phyloP scores from a whole-genome alignment of 2,797 vertebrate genomes.

The Oryzias dopingdopingensis region DNA sequence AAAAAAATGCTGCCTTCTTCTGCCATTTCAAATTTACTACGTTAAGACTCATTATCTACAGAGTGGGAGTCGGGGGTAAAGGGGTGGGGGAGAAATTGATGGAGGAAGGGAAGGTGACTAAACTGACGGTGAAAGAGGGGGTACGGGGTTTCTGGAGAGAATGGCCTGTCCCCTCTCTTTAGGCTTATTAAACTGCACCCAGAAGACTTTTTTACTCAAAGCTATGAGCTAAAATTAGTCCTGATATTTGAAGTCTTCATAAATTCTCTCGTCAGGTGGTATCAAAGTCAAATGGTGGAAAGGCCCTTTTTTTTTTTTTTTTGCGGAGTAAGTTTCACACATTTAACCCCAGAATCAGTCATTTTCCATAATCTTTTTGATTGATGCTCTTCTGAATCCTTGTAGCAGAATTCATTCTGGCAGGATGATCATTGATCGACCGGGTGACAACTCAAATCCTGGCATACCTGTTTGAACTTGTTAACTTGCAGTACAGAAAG shows the following conservation, averaged over 20 bases:
- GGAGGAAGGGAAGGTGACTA: conserved; percentile 27
- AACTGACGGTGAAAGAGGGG: conserved; percentile 33
- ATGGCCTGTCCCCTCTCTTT: conserved; percentile 33
- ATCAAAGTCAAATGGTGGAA: conserved; percentile 13
- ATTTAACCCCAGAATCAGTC: no score
- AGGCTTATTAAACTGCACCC: conserved; percentile 52
- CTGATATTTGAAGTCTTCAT: conserved; percentile 33
- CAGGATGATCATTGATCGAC: no score
- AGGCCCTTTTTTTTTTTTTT: no score
- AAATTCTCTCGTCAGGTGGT: conserved; percentile 37
- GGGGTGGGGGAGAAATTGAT: conserved; percentile 14
- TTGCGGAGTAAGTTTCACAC: no score
- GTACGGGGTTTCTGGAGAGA: conserved; percentile 41
- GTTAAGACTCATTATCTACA: conserved; percentile 74
- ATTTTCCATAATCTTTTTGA: no score
- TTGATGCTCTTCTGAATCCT: no score
- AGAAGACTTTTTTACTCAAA: conserved; percentile 37
- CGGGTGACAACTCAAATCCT: no score
- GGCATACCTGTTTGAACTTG: no score
- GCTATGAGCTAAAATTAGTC: conserved; percentile 57
- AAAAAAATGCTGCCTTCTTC: conserved; percentile 49
- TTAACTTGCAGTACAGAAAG: no score
- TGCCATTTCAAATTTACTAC: conserved; percentile 68
- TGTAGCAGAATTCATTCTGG: no score
- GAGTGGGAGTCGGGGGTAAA: conserved; percentile 23